phyloP scores from a whole-genome alignment of 2,113 vertebrate genomes.

The Leucoraja erinaceus region DNA sequence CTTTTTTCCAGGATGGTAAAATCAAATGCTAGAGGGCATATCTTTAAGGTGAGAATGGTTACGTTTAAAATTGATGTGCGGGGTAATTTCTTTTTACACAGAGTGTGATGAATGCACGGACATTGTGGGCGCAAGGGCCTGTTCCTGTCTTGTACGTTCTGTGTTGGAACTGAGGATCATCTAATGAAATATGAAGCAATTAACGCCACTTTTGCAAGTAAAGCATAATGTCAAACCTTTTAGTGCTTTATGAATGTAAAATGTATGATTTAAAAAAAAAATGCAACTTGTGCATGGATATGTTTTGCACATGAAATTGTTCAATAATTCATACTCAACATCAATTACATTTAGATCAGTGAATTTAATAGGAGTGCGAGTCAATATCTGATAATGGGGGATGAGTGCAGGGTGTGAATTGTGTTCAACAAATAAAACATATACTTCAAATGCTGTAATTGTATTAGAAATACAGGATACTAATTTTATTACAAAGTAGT shows the following conservation, averaged over 20 bases:
- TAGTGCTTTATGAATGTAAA: neutral
- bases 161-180: too few relatives aligned
- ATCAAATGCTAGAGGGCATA: too few relatives aligned
- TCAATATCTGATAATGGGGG: neutral
- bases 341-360: neutral
- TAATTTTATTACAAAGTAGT: slow-evolving; percentile 17
- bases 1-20: too few relatives aligned
- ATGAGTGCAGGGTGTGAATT: neutral
- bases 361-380: neutral
- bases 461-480: slow-evolving; percentile 9
- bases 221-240: neutral
- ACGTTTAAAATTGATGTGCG: too few relatives aligned
- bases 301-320: neutral
- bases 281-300: neutral
- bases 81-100: too few relatives aligned
- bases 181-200: too few relatives aligned
- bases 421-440: slow-evolving; percentile 3
- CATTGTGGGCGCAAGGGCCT: too few relatives aligned
- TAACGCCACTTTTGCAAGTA: neutral
- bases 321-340: neutral
- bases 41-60: too few relatives aligned
- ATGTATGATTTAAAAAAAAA: neutral
- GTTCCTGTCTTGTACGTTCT: too few relatives aligned
- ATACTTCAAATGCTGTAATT: neutral
- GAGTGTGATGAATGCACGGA: too few relatives aligned